A percentile compares a stretch with the other conserved stretches of the same genome.
phyloP scores from a whole-genome alignment of 2,888 invertebrate genomes.

The Onthophagus sagittarius region DNA sequence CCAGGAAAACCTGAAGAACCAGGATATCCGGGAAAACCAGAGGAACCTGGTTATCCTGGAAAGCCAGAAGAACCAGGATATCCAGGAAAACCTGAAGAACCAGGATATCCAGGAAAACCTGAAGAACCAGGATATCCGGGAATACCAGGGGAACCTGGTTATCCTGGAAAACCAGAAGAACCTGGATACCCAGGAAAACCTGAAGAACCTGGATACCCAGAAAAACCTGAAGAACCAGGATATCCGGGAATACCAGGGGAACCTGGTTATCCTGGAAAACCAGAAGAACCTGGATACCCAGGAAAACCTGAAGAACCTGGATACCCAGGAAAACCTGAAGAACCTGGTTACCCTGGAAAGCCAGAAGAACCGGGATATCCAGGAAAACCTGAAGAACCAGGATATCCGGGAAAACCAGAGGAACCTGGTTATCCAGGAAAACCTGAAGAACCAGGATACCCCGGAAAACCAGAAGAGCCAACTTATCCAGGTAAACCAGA shows the following conservation, averaged over 20 bases:
- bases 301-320: constrained; percentile 21
- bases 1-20: constrained; percentile 19
- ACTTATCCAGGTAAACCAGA: too few species aligned
- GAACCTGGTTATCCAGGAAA: neutral
- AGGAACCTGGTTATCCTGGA: neutral
- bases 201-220: too few species aligned
- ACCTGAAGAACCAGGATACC: constrained; percentile 15
- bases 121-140: constrained; percentile 16
- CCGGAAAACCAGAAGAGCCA: too few species aligned
- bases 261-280: neutral
- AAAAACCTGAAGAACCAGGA: constrained; percentile 17
- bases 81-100: too few species aligned
- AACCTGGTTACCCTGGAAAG: neutral
- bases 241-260: neutral
- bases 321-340: neutral
- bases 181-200: neutral
- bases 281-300: neutral
- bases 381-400: neutral
- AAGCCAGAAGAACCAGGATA: neutral
- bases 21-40: neutral
- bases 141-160: constrained; percentile 12
- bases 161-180: constrained; percentile 26
- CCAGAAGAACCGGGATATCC: neutral
- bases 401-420: neutral
- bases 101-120: too few species aligned